Conservation (phyloP, 2,797 vertebrate species). For the Gallinago nigripennis region DNA sequence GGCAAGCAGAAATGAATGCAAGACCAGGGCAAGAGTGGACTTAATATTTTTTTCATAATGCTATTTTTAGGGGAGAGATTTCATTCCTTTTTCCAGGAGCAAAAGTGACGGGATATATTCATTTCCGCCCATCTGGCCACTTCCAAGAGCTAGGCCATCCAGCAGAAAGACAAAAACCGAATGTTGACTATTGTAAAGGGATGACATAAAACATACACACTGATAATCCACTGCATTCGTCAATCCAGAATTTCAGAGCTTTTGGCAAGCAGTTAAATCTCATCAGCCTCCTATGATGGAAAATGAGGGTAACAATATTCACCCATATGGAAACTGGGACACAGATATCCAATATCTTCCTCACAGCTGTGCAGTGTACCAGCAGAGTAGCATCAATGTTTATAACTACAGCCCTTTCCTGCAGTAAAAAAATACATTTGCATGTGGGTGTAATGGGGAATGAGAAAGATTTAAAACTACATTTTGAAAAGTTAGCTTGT, state of each 20-base stretch:
- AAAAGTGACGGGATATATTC: not conserved
- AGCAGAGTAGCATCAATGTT: not conserved
- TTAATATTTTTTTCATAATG: not conserved
- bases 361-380: not conserved
- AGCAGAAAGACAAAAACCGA: not conserved
- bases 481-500: not conserved
- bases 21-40: not conserved
- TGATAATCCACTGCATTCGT: not conserved
- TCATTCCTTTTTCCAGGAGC: constrained; percentile 13
- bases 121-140: not conserved
- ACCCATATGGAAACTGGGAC: not conserved
- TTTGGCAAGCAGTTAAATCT: constrained; percentile 6
- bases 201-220: constrained; percentile 14
- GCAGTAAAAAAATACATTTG: not conserved
- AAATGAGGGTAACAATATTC: constrained; percentile 8
- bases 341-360: not conserved
- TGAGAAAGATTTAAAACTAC: not conserved
- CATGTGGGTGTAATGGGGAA: not conserved
- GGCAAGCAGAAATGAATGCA: constrained; percentile 8
- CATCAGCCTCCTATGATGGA: not conserved
- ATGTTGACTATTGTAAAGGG: not conserved
- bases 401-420: not conserved
- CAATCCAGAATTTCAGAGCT: constrained; percentile 1
- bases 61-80: constrained; percentile 15
- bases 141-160: constrained; percentile 1